These are phyloP conservation scores for Pterostichus niger DNA, from an alignment of 2,888 invertebrate genomes.

Conservation along the genomic window DNA sequence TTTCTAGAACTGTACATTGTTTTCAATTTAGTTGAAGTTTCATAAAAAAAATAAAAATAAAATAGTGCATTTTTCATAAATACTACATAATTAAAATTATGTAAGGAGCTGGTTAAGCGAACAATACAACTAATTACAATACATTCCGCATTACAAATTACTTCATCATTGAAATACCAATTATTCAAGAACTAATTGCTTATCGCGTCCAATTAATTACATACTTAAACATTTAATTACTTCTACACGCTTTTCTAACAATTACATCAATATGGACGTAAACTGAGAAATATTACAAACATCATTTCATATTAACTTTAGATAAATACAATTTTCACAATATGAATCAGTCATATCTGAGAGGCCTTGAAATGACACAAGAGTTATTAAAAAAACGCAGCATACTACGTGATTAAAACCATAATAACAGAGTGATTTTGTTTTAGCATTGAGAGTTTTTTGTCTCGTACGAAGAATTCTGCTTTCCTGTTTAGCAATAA, in stretches of 20 bases:
- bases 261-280: constrained; percentile 5
- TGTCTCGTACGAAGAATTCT: not conserved
- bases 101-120: too few species aligned
- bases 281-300: not conserved
- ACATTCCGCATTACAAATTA: constrained; percentile 1
- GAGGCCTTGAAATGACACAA: constrained; percentile 13
- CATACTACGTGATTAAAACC: constrained; percentile 15
- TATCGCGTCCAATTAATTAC: constrained; percentile 11
- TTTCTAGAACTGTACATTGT: too few species aligned
- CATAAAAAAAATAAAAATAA: too few species aligned
- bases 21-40: too few species aligned
- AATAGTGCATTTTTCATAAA: too few species aligned
- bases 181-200: constrained; percentile 32
- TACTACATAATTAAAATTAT: too few species aligned
- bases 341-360: constrained; percentile 11
- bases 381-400: constrained; percentile 6
- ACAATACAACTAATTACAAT: not conserved
- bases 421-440: constrained; percentile 29
- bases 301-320: not conserved
- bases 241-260: not conserved
- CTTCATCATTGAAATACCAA: constrained; percentile 14
- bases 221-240: constrained; percentile 17
- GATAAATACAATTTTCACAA: not conserved
- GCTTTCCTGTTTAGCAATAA: constrained; percentile 1
- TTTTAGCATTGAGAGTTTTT: constrained; percentile 3